These are phyloP conservation scores for Monochamus alternatus DNA, from an alignment of 2,888 invertebrate genomes.

Conservation along the genomic window DNA sequence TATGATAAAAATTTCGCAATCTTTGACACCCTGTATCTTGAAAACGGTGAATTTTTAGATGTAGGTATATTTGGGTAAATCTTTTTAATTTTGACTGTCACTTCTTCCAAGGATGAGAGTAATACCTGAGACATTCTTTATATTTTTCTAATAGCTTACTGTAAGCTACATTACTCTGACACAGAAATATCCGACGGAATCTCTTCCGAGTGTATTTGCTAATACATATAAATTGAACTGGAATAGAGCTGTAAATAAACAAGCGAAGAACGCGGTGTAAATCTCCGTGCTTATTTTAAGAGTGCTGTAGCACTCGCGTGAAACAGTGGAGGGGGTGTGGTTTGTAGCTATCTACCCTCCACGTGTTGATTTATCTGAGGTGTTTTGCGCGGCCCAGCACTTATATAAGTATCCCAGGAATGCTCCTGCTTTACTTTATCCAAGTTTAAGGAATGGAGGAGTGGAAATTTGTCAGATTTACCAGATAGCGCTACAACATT, in stretches of 20 bases:
- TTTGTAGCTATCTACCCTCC: slow-evolving; percentile 54
- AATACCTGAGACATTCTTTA: no score
- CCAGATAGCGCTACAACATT: slow-evolving; percentile 30
- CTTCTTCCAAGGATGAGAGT: no score
- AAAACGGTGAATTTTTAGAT: no score
- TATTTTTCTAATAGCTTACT: neutral
- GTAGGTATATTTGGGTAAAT: no score
- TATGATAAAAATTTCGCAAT: no score
- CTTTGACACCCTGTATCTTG: no score
- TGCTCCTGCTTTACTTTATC: slow-evolving; percentile 32
- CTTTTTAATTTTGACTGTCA: no score
- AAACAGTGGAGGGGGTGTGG: slow-evolving; percentile 53
- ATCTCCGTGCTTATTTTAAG: slow-evolving; percentile 57
- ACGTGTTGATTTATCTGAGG: slow-evolving; percentile 46
- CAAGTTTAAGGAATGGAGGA: slow-evolving; percentile 35
- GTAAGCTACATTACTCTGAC: neutral
- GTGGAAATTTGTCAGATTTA: slow-evolving; percentile 37
- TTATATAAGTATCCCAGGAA: slow-evolving; percentile 40
- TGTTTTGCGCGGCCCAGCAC: slow-evolving; percentile 49
- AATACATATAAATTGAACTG: slow-evolving; percentile 50
- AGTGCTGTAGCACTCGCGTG: slow-evolving; percentile 47
- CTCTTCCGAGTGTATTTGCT: slow-evolving; percentile 10
- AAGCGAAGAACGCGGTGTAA: slow-evolving; percentile 54
- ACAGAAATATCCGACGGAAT: neutral
- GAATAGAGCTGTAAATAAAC: slow-evolving; percentile 52